Conservation (phyloP, 2,888 invertebrate species). For the Synanthedon myopaeformis region DNA sequence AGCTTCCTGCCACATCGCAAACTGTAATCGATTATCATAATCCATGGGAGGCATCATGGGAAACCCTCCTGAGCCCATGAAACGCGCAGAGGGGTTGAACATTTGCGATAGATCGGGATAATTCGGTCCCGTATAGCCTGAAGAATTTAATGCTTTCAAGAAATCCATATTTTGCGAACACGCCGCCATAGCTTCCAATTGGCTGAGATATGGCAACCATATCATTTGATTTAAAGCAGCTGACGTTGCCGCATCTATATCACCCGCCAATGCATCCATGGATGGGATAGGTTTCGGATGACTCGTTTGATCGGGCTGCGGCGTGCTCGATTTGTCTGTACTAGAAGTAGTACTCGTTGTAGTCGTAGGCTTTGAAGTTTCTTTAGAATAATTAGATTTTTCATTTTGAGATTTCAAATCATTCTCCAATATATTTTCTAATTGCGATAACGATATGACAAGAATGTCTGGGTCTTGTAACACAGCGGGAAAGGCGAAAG, state of each 20-base stretch:
- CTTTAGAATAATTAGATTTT: slow-evolving; percentile 8
- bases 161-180: slow-evolving; percentile 71
- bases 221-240: slow-evolving; percentile 80
- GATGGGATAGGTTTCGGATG: slow-evolving; percentile 46
- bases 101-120: slow-evolving; percentile 64
- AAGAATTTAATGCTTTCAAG: slow-evolving; percentile 66
- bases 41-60: slow-evolving; percentile 59
- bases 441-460: slow-evolving; percentile 80
- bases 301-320: slow-evolving; percentile 25
- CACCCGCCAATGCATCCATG: slow-evolving; percentile 66
- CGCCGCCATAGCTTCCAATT: slow-evolving; percentile 71
- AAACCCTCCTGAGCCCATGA: slow-evolving; percentile 51
- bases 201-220: slow-evolving; percentile 78
- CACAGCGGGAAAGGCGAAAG: slow-evolving; percentile 77
- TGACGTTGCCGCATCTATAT: slow-evolving; percentile 77
- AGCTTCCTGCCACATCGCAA: slow-evolving; percentile 79
- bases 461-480: slow-evolving; percentile 83
- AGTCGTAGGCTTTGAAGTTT: slow-evolving; percentile 18
- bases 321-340: slow-evolving; percentile 23
- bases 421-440: slow-evolving; percentile 74
- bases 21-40: slow-evolving; percentile 68
- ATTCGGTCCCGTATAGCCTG: slow-evolving; percentile 58
- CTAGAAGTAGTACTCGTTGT: slow-evolving; percentile 22
- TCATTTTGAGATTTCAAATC: slow-evolving; percentile 27
- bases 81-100: slow-evolving; percentile 51